Percentiles rank a stretch among this genome's conserved stretches.
Evolutionary conservation across 2,888 invertebrate species (phyloP).

Genomic region (Baccha elongata): DNA sequence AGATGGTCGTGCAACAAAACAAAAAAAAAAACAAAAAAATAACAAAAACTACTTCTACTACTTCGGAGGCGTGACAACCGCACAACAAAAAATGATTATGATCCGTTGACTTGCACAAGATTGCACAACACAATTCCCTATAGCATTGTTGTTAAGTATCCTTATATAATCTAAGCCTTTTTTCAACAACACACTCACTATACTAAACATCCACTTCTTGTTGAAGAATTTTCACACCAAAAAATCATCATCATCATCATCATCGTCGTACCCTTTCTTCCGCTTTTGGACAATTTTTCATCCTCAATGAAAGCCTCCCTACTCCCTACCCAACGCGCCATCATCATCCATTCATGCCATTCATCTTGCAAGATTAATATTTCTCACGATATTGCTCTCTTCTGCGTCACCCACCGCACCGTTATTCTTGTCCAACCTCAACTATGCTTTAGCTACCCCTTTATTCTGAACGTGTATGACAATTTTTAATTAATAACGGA

Average conservation of each 20-base stretch:
- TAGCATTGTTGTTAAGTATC: constrained; percentile 36
- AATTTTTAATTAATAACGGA: constrained; percentile 73
- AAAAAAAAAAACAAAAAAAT: neutral
- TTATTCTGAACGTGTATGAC: constrained; percentile 53
- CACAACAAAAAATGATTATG: constrained; percentile 17
- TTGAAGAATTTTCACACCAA: constrained; percentile 50
- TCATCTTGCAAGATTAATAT: constrained; percentile 73
- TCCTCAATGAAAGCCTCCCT: constrained; percentile 31
- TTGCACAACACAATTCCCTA: constrained; percentile 33
- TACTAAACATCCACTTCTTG: constrained; percentile 53
- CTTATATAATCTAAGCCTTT: constrained; percentile 31
- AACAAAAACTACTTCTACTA: constrained; percentile 12
- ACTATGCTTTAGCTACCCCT: neutral
- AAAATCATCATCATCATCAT: constrained; percentile 19
- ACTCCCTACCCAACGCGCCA: neutral
- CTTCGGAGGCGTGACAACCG: constrained; percentile 15
- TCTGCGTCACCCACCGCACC: constrained; percentile 17
- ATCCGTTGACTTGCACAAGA: constrained; percentile 54
- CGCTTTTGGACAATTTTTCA: constrained; percentile 44
- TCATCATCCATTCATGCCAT: constrained; percentile 61
- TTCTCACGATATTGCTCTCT: constrained; percentile 56
- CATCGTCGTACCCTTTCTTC: constrained; percentile 17
- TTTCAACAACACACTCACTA: constrained; percentile 27
- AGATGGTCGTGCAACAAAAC: too few species aligned
- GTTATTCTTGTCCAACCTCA: too few species aligned